phyloP scores from a whole-genome alignment of 2,113 vertebrate species.

The Castor canadensis region DNA sequence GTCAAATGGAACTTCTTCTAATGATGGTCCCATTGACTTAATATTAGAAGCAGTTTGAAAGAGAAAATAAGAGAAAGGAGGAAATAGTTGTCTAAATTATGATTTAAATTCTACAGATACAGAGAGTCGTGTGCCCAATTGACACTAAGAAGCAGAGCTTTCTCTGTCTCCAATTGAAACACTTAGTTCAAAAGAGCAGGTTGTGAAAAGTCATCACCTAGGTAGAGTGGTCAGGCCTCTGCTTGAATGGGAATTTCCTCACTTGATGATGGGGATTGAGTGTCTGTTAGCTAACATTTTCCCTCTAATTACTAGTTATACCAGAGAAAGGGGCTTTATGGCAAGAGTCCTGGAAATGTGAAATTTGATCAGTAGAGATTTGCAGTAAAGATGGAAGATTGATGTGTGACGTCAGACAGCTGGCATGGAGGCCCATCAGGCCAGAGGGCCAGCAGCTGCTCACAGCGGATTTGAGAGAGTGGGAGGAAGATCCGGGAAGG shows the following conservation, averaged over 20 bases:
- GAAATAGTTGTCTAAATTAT: not conserved
- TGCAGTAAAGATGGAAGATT: slow-evolving; percentile 86
- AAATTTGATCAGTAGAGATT: slow-evolving; percentile 87
- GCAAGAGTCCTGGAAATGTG: slow-evolving; percentile 81
- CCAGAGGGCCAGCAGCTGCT: slow-evolving; percentile 84
- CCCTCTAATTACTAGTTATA: slow-evolving; percentile 88
- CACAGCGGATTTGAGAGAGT: slow-evolving; percentile 45
- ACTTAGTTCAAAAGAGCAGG: slow-evolving; percentile 28
- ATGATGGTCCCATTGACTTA: not conserved
- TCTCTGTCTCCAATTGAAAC: slow-evolving; percentile 48
- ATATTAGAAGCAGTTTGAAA: not conserved
- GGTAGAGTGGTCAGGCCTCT: slow-evolving; percentile 56
- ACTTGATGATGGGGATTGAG: slow-evolving; percentile 88
- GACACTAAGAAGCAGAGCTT: slow-evolving; percentile 50
- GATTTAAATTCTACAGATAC: slow-evolving; percentile 37
- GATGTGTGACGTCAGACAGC: slow-evolving; percentile 87
- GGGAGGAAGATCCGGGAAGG: slow-evolving; percentile 20
- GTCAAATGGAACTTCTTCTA: not conserved
- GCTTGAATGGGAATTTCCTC: slow-evolving; percentile 79
- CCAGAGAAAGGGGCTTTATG: slow-evolving; percentile 82
- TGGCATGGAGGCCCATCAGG: slow-evolving; percentile 77
- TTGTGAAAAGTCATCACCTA: slow-evolving; percentile 52
- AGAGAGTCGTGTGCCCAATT: not conserved
- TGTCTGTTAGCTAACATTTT: slow-evolving; percentile 89
- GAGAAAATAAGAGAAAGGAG: not conserved